phyloP scores from a whole-genome alignment of 2,888 invertebrate genomes.

The Eueremaeus valkanovi region DNA sequence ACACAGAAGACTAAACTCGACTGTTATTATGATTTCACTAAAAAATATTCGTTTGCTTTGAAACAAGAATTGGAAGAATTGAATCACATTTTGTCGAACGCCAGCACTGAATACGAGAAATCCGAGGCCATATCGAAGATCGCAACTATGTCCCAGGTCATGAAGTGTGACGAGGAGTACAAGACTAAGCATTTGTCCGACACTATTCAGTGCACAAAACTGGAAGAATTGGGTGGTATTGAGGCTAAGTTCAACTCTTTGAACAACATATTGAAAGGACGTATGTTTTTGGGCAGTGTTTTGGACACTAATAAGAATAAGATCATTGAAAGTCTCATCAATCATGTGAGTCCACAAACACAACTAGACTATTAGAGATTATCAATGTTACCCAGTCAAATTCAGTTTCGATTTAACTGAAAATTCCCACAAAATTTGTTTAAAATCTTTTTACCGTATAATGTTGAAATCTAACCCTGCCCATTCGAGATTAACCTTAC shows the following conservation, averaged over 20 bases:
- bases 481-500: not conserved
- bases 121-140: not conserved
- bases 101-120: not conserved
- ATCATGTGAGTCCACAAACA: not conserved
- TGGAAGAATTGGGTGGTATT: not conserved
- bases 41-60: not conserved
- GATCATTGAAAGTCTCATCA: not conserved
- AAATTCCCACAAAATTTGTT: too few species aligned
- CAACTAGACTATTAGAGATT: too few species aligned
- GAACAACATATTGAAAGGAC: not conserved
- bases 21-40: conserved; percentile 6
- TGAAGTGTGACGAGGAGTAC: not conserved
- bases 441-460: too few species aligned
- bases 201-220: not conserved
- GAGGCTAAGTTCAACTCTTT: conserved; percentile 11
- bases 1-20: not conserved
- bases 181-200: not conserved
- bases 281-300: not conserved
- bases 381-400: too few species aligned
- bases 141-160: not conserved
- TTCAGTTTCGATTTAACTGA: too few species aligned
- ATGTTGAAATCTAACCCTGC: not conserved
- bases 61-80: not conserved
- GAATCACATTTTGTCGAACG: not conserved
- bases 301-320: not conserved